These are phyloP conservation scores for Morphnarchus princeps DNA, from an alignment of 2,113 vertebrate species.

Conservation along the genomic window DNA sequence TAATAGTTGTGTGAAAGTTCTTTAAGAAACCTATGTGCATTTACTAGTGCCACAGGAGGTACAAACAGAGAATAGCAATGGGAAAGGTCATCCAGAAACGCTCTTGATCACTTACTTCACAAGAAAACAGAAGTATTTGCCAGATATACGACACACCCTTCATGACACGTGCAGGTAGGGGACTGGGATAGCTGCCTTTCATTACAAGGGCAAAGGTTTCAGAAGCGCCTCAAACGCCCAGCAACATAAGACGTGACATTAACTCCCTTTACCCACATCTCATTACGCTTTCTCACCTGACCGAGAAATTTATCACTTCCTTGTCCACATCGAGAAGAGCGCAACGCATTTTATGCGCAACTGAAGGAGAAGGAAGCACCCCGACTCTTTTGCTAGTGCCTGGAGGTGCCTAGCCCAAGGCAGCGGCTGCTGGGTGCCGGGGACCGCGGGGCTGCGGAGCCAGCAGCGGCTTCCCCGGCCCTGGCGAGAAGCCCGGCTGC, in stretches of 20 bases:
- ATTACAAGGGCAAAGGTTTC: accelerated
- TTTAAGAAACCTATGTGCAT: accelerated
- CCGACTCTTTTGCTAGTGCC: accelerated
- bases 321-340: accelerated
- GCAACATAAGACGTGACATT: accelerated
- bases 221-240: background rate
- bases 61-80: background rate
- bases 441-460: background rate
- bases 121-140: background rate
- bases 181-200: background rate
- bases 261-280: accelerated
- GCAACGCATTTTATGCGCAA: accelerated
- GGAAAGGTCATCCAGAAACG: background rate
- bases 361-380: accelerated
- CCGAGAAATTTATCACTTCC: too few relatives aligned
- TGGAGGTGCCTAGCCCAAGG: accelerated
- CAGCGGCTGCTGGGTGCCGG: background rate
- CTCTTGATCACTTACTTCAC: background rate
- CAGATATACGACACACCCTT: background rate
- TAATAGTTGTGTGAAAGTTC: accelerated
- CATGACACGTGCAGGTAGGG: accelerated
- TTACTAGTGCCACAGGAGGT: background rate
- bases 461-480: accelerated
- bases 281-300: too few relatives aligned
- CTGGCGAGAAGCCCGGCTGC: background rate